Conservation (phyloP, 2,113 vertebrate genomes). For the Heterotis niloticus region DNA sequence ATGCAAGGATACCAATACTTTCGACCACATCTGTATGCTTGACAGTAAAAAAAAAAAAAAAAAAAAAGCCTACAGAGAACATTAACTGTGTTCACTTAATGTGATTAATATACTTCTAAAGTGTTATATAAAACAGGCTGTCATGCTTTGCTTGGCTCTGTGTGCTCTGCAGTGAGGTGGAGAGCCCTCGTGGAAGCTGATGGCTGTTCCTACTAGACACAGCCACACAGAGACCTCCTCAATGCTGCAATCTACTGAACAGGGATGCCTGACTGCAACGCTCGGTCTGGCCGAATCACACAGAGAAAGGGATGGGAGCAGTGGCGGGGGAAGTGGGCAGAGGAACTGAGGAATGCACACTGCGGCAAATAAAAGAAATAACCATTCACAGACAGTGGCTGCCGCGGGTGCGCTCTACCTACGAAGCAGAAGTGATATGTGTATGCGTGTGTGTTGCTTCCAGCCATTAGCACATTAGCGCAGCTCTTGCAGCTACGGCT, state of each 20-base stretch:
- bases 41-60: too few relatives aligned
- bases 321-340: background rate
- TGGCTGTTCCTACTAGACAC: background rate
- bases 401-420: background rate
- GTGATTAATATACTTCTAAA: background rate
- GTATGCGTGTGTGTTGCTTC: background rate
- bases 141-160: background rate
- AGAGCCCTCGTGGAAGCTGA: background rate
- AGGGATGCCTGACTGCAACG: background rate
- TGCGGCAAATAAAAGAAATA: constrained; percentile 26
- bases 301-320: background rate
- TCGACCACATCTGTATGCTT: too few relatives aligned
- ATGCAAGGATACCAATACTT: too few relatives aligned
- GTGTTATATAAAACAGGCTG: background rate
- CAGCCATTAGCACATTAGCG: background rate
- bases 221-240: background rate
- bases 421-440: background rate
- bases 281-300: background rate
- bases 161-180: background rate
- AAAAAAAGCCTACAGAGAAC: too few relatives aligned
- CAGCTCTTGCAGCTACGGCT: background rate
- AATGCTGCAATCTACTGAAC: background rate
- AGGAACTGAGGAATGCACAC: background rate
- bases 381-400: background rate
- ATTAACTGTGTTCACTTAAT: too few relatives aligned